Conservation (phyloP, 2,797 vertebrate genomes). For the Pachyuromys duprasi region DNA sequence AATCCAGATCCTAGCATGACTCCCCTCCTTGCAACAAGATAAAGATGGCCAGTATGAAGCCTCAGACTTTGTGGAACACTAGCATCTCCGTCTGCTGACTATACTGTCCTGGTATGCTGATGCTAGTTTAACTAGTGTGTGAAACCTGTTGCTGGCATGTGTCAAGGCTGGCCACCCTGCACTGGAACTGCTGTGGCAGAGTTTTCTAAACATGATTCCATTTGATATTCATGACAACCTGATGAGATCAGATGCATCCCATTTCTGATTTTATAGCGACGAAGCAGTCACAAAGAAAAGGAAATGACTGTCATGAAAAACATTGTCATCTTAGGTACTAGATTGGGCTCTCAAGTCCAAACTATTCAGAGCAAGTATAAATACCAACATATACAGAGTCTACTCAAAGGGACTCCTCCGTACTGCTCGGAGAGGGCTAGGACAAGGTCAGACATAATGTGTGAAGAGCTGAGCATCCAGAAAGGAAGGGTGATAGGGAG, state of each 20-base stretch:
- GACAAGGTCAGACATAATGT: neutral
- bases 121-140: constrained; percentile 8
- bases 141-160: neutral
- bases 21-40: neutral
- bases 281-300: neutral
- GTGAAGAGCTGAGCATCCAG: neutral
- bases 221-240: neutral
- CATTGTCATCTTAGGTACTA: neutral
- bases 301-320: neutral
- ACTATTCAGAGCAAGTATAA: neutral
- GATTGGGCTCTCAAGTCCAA: neutral
- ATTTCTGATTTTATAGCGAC: neutral
- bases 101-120: neutral
- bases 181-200: neutral
- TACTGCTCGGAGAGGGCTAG: neutral
- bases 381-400: neutral
- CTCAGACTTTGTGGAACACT: neutral
- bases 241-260: neutral
- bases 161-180: neutral
- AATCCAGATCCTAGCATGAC: neutral
- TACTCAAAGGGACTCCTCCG: neutral
- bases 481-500: neutral
- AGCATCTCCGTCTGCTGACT: neutral
- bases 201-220: neutral
- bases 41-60: neutral